These are phyloP conservation scores for Nibea coibor DNA, from an alignment of 2,113 vertebrate genomes.

Conservation along the genomic window DNA sequence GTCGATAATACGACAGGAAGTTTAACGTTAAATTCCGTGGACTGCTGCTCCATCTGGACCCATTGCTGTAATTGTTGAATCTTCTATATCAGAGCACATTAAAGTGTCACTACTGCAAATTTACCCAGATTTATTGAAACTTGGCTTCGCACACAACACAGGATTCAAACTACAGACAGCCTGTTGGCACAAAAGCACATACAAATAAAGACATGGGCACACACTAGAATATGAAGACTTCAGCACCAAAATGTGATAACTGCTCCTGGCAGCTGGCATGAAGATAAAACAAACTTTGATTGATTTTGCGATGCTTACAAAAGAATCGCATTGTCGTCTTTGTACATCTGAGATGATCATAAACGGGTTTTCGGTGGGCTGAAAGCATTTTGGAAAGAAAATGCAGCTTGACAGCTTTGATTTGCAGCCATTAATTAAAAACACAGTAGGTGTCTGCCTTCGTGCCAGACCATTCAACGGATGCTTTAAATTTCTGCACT, in stretches of 20 bases:
- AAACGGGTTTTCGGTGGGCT: conserved; percentile 1
- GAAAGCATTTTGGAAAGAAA: conserved; percentile 30
- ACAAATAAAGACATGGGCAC: too few species aligned
- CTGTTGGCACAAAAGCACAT: too few species aligned
- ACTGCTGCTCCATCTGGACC: too few species aligned
- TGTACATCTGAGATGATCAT: neutral
- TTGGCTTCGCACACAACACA: too few species aligned
- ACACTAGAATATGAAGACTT: neutral
- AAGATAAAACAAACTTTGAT: neutral
- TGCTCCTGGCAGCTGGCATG: neutral
- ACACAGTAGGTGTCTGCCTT: conserved; percentile 55
- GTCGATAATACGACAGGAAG: too few species aligned
- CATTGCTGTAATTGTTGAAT: too few species aligned
- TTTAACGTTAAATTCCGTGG: too few species aligned
- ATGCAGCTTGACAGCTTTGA: conserved; percentile 36
- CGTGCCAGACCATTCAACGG: conserved; percentile 25
- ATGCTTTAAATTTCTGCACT: conserved; percentile 55
- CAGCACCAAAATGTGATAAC: neutral
- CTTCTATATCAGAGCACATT: too few species aligned
- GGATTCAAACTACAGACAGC: too few species aligned
- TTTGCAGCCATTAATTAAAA: conserved; percentile 61
- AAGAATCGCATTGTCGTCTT: conserved; percentile 13
- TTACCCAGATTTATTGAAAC: too few species aligned
- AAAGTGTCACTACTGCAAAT: too few species aligned
- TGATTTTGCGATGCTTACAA: neutral